Evolutionary conservation across 2,797 vertebrate genomes (phyloP), one percentile per base, ranked within the genome.

Genomic region (Clarias laeviceps): DNA sequence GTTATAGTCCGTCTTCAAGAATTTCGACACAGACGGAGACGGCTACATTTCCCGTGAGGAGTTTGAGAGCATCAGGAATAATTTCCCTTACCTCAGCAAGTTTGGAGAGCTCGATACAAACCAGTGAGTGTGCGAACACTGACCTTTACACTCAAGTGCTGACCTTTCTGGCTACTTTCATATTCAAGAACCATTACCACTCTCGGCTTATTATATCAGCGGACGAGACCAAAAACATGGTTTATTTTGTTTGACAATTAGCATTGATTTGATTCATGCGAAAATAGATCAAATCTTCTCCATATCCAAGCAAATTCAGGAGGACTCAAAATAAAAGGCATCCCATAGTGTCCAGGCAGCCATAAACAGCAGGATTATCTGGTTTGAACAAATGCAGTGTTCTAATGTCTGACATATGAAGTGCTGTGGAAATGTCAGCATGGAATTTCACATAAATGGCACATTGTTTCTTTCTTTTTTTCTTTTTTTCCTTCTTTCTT

Each of bases 31-130:
- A 0, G 96, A 98, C 0, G 96, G 96, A 1, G 95, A 92, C 0
- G 97, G 97, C 29, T 93, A 94, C 91, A 97, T 98, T 91, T 96
- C 96, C 82, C 93, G 92, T 82, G 97, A 97, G 20, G 97, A 97
- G 86, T 97, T 98, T 34, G 96, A 97, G 89, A 95, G 94, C 0
- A 96, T 97, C 84, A 94, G 94, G 24, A 96, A 95, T 90, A 97
- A 95, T 91, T 97, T 98, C 86, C 97, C 97, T 5, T 98, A 97
- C 50, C 96, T 91, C 92, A 97, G 91, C 96, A 97, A 94, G 93
- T 95, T 93, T 73, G 95, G 92, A 87, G 95, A 96, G 88, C 92
- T 95, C 87, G 94, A 94, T 91, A 94, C 94, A 88, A 94, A 95
- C 88, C 94, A 94, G 94, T 95, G 83, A 95, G 93, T 88, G 91